Evolutionary conservation across 2,113 vertebrate species (phyloP).

Genomic region (Rhinolophus ferrumequinum): DNA sequence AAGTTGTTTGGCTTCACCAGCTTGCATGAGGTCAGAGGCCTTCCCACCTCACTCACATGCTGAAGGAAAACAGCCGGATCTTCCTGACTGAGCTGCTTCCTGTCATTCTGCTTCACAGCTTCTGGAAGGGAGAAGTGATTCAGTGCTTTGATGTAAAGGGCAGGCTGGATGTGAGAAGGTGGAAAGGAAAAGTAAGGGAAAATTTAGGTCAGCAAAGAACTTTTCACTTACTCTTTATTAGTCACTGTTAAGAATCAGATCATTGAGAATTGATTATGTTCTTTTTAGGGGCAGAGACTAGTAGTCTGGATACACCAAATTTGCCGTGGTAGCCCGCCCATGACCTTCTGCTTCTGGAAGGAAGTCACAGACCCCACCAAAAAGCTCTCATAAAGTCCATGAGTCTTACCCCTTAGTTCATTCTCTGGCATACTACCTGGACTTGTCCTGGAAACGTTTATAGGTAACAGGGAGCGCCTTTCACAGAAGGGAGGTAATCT

Average conservation of each 20-base stretch:
- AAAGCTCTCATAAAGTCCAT: background rate
- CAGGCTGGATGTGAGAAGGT: conserved; percentile 2
- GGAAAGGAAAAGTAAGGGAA: conserved; percentile 38
- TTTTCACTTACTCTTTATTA: conserved; percentile 49
- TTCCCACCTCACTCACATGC: background rate
- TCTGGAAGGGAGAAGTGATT: conserved; percentile 20
- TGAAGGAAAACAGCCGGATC: background rate
- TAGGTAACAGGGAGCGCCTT: conserved; percentile 29
- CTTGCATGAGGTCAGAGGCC: background rate
- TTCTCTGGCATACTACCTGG: background rate
- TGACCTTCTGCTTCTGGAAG: conserved; percentile 34
- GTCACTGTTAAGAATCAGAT: conserved; percentile 41
- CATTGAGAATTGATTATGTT: conserved; percentile 14
- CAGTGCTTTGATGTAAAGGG: conserved; percentile 24
- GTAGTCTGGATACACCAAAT: background rate
- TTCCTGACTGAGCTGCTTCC: background rate
- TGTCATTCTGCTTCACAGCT: background rate
- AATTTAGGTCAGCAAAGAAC: conserved; percentile 21
- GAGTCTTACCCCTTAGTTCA: conserved; percentile 42
- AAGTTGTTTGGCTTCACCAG: background rate
- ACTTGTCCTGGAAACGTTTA: conserved; percentile 29
- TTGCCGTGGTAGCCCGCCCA: conserved; percentile 3
- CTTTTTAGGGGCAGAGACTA: background rate
- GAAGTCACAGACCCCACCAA: conserved; percentile 43
- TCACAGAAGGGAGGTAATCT: background rate